Evolutionary conservation across 2,797 vertebrate species (phyloP).

Genomic region (Eupleurogrammus muticus): DNA sequence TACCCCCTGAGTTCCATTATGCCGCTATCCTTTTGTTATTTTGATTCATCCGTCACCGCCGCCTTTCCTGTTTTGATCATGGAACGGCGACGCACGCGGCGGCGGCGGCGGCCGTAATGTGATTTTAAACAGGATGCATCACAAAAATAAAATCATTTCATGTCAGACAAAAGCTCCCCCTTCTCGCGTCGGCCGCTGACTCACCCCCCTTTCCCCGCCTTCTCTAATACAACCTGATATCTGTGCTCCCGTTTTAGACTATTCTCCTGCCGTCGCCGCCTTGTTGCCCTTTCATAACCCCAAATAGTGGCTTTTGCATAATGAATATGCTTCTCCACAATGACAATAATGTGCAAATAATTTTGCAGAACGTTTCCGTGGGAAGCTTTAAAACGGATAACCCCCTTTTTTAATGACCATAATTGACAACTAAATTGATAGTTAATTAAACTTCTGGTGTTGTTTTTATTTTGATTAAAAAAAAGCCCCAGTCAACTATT

Average conservation of each 20-base stretch:
- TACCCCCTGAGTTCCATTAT: neutral
- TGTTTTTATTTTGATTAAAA: no score
- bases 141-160: slow-evolving; percentile 4
- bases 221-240: slow-evolving; percentile 29
- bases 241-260: slow-evolving; percentile 23
- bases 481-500: no score
- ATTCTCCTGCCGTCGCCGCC: slow-evolving; percentile 1
- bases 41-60: neutral
- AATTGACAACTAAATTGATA: no score
- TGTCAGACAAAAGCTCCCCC: slow-evolving; percentile 15
- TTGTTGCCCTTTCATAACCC: neutral
- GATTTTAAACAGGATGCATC: slow-evolving; percentile 7
- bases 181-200: slow-evolving; percentile 29
- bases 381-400: slow-evolving; percentile 8
- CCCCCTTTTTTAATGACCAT: no score
- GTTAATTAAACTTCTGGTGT: no score
- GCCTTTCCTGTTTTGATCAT: neutral
- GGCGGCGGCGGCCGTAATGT: slow-evolving; percentile 6
- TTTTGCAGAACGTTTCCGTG: slow-evolving; percentile 1
- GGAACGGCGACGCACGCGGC: slow-evolving; percentile 4
- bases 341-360: neutral
- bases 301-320: slow-evolving; percentile 3
- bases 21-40: neutral
- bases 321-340: neutral
- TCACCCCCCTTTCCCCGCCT: slow-evolving; percentile 22